A percentile compares a stretch with the other conserved stretches of the same genome.
Evolutionary conservation across 2,113 vertebrate genomes (phyloP).

Genomic region (Cervus canadensis): DNA sequence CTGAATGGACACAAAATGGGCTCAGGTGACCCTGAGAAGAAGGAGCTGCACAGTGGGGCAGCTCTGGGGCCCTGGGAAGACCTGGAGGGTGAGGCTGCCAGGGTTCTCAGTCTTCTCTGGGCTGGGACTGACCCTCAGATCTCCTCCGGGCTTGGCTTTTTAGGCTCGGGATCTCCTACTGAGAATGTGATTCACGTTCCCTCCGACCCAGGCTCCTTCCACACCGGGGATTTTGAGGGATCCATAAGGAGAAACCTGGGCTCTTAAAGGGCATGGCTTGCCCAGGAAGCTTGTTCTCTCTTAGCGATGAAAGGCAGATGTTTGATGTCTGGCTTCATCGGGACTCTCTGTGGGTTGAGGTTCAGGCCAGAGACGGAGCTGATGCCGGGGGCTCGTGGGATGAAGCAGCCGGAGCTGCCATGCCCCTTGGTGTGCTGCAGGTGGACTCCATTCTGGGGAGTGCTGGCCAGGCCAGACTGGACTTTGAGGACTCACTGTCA

Average conservation of each 20-base stretch:
- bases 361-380: background rate
- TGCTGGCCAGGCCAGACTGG: background rate
- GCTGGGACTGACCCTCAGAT: background rate
- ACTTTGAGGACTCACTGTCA: background rate
- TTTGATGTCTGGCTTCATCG: background rate
- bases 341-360: background rate
- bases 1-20: background rate
- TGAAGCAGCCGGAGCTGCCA: background rate
- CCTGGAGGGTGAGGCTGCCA: fast-evolving
- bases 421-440: background rate
- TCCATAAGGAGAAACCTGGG: background rate
- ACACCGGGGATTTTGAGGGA: background rate
- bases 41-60: too few species aligned
- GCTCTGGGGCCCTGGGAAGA: background rate
- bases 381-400: background rate
- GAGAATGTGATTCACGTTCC: background rate
- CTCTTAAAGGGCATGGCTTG: background rate
- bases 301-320: background rate
- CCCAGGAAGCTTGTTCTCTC: background rate
- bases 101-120: background rate
- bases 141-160: background rate
- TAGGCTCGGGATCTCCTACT: background rate
- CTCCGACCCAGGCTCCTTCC: background rate
- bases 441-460: fast-evolving
- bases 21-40: background rate